A percentile compares a stretch with the other conserved stretches of the same genome.
phyloP scores from a whole-genome alignment of 1,140 invertebrate genomes.

The Heliothis subflexa region DNA sequence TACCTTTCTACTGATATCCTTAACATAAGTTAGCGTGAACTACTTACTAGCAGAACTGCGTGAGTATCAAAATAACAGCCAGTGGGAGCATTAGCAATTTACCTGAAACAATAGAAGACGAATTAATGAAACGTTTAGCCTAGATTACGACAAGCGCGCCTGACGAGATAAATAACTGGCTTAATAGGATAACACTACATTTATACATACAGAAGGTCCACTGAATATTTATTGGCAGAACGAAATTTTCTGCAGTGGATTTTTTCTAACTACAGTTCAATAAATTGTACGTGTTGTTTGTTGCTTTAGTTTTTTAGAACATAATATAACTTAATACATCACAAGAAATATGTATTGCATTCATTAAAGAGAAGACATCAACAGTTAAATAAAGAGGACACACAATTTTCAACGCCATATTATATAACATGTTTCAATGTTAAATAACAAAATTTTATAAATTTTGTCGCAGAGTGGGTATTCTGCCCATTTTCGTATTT shows the following conservation, averaged over 20 bases:
- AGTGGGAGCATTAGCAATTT: conserved; percentile 28
- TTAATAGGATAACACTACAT: background rate
- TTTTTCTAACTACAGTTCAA: no score
- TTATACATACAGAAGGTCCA: background rate
- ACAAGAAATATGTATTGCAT: no score
- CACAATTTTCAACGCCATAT: no score
- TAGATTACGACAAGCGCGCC: conserved; percentile 11
- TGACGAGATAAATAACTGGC: conserved; percentile 14
- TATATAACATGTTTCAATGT: no score
- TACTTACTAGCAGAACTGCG: background rate
- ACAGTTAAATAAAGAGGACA: no score
- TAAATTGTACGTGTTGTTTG: no score
- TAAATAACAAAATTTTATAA: no score
- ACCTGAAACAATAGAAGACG: conserved; percentile 42
- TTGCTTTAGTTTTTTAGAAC: no score
- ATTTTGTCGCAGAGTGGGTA: background rate
- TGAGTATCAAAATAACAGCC: background rate
- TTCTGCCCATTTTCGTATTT: background rate
- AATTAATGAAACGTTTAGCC: conserved; percentile 42
- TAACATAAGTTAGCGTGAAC: background rate
- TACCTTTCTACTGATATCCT: background rate
- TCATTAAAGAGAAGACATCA: no score
- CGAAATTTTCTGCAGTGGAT: no score
- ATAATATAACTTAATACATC: no score
- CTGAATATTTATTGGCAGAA: background rate